These are phyloP conservation scores for Epizoanthus ramosus DNA, from an alignment of 92 coral and sea anemone genomes.

Conservation along the genomic window DNA sequence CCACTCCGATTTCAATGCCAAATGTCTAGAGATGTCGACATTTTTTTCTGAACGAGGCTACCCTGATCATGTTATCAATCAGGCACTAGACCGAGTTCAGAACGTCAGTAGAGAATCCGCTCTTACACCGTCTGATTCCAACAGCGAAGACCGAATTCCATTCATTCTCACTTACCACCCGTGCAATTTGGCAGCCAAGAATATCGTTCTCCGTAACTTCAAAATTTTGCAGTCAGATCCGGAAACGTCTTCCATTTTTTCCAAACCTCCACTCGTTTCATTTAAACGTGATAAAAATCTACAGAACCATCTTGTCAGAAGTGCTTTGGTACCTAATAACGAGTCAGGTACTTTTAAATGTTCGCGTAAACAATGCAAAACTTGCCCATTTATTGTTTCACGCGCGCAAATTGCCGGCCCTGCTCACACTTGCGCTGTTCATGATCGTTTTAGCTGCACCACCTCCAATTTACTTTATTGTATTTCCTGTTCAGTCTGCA, in stretches of 20 bases:
- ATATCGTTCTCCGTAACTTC: slow-evolving; percentile 33
- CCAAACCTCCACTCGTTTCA: slow-evolving; percentile 51
- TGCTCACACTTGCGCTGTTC: slow-evolving; percentile 1
- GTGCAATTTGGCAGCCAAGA: slow-evolving; percentile 26
- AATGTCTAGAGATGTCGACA: not conserved
- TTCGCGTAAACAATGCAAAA: slow-evolving; percentile 49
- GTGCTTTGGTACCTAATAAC: not conserved
- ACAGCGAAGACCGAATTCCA: slow-evolving; percentile 36
- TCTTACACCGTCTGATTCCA: slow-evolving; percentile 17
- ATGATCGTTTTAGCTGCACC: slow-evolving; percentile 53
- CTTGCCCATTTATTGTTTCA: slow-evolving; percentile 43
- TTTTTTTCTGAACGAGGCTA: slow-evolving; percentile 38
- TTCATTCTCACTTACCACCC: slow-evolving; percentile 50
- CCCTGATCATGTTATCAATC: not conserved
- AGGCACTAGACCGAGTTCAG: slow-evolving; percentile 27
- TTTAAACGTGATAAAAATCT: slow-evolving; percentile 51
- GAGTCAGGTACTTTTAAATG: slow-evolving; percentile 45
- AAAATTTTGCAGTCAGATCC: slow-evolving; percentile 45
- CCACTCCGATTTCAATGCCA: not conserved
- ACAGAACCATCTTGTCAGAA: slow-evolving; percentile 43
- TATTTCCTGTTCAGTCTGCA: slow-evolving; percentile 14
- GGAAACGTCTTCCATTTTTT: slow-evolving; percentile 45
- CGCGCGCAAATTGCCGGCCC: slow-evolving; percentile 27
- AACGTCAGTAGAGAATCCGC: slow-evolving; percentile 32
- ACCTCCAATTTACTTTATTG: slow-evolving; percentile 40